Evolutionary conservation across 2,888 invertebrate species (phyloP).

Genomic region (Monoplex corrugatus): DNA sequence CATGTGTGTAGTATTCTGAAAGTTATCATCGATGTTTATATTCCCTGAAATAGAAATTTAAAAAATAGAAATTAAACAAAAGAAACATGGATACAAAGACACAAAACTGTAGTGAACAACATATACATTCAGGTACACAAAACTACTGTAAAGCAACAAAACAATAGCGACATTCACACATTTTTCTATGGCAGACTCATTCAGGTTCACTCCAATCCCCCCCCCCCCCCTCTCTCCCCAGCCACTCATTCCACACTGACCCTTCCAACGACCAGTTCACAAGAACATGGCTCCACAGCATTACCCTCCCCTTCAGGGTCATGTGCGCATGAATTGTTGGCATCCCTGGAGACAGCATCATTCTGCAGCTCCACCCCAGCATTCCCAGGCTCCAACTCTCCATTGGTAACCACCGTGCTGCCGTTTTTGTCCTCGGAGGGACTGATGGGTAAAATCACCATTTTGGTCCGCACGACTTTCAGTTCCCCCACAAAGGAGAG

Average conservation of each 20-base stretch:
- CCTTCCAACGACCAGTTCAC: slow-evolving; percentile 7
- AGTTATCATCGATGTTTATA: too few relatives aligned
- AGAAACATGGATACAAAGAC: too few relatives aligned
- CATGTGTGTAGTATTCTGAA: too few relatives aligned
- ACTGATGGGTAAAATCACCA: neutral
- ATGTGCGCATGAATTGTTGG: neutral
- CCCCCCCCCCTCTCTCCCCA: neutral
- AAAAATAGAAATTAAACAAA: too few relatives aligned
- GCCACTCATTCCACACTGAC: neutral
- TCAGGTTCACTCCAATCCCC: neutral
- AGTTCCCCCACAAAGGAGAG: slow-evolving; percentile 36
- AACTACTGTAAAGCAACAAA: too few relatives aligned
- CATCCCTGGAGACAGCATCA: neutral
- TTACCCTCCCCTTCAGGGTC: neutral
- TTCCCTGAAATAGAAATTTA: too few relatives aligned
- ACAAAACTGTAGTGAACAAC: too few relatives aligned
- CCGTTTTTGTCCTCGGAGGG: neutral
- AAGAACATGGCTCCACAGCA: neutral
- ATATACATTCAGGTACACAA: too few relatives aligned
- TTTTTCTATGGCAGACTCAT: neutral
- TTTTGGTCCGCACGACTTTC: slow-evolving; percentile 14
- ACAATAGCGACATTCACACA: too few relatives aligned
- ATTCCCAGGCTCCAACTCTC: neutral
- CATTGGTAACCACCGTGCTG: neutral
- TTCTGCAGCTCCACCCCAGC: neutral